These are phyloP conservation scores for Cinara cedri DNA, from an alignment of 2,888 invertebrate species.

Conservation along the genomic window DNA sequence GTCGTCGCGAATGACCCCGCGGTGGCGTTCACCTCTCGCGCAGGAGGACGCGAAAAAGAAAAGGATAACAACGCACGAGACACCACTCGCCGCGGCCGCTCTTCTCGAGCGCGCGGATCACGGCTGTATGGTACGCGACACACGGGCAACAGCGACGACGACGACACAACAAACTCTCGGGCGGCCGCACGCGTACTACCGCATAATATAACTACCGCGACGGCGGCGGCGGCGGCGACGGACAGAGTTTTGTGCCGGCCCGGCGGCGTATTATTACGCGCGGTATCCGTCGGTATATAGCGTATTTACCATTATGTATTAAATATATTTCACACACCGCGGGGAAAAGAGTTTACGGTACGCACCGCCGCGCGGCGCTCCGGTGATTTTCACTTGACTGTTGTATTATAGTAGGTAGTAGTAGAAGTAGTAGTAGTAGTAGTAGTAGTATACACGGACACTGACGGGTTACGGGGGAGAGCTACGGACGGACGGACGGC, in stretches of 20 bases:
- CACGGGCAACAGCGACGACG: constrained; percentile 6
- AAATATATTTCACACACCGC: constrained; percentile 28
- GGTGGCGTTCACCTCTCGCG: background rate
- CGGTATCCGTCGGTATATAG: background rate
- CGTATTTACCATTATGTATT: constrained; percentile 34
- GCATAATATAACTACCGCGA: background rate
- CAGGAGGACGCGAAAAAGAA: background rate
- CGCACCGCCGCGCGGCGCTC: constrained; percentile 52
- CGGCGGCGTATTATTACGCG: constrained; percentile 8
- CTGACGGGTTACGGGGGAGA: constrained; percentile 13
- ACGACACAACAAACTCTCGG: constrained; percentile 39
- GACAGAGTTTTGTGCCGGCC: constrained; percentile 14
- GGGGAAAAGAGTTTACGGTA: constrained; percentile 53
- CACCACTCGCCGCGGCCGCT: background rate
- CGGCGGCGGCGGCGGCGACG: constrained; percentile 23
- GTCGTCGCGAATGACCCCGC: constrained; percentile 5
- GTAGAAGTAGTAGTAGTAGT: too few relatives aligned
- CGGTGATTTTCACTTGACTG: constrained; percentile 47
- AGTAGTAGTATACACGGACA: background rate
- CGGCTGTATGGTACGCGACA: background rate
- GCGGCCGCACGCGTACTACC: constrained; percentile 47
- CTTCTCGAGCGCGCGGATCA: too few relatives aligned
- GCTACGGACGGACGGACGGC: background rate
- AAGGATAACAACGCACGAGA: background rate
- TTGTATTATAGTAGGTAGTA: too few relatives aligned